phyloP scores from a whole-genome alignment of 1,140 invertebrate species.

The Hylyphantes graminicola region DNA sequence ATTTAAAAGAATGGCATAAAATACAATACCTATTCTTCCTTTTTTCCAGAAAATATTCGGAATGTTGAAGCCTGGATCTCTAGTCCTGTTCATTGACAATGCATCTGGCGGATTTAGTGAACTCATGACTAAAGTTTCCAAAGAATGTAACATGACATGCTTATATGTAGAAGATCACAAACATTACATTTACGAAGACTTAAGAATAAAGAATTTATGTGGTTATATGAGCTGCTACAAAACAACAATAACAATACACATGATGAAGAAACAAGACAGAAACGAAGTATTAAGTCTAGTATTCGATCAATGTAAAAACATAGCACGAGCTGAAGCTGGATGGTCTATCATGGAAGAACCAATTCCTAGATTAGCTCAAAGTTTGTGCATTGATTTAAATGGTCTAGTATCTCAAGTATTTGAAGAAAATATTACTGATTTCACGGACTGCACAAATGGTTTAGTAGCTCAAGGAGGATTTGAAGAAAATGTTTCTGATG shows the following conservation, averaged over 20 bases:
- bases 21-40: background rate
- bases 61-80: constrained; percentile 18
- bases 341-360: no score
- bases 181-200: background rate
- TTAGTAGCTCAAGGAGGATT: no score
- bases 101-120: constrained; percentile 14
- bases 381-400: no score
- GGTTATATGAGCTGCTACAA: background rate
- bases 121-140: background rate
- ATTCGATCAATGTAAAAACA: no score
- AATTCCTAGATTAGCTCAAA: no score
- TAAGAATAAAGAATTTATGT: background rate
- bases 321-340: no score
- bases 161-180: background rate
- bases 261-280: background rate
- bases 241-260: constrained; percentile 2
- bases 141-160: background rate
- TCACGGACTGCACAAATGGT: no score
- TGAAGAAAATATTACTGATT: no score
- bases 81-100: constrained; percentile 22
- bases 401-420: no score
- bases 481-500: no score
- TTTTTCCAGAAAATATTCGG: constrained; percentile 26
- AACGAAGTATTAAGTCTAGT: background rate
- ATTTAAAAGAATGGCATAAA: no score